These are phyloP conservation scores for Scelioninae gen. 1 DNA, from an alignment of 2,888 invertebrate species.

Conservation along the genomic window DNA sequence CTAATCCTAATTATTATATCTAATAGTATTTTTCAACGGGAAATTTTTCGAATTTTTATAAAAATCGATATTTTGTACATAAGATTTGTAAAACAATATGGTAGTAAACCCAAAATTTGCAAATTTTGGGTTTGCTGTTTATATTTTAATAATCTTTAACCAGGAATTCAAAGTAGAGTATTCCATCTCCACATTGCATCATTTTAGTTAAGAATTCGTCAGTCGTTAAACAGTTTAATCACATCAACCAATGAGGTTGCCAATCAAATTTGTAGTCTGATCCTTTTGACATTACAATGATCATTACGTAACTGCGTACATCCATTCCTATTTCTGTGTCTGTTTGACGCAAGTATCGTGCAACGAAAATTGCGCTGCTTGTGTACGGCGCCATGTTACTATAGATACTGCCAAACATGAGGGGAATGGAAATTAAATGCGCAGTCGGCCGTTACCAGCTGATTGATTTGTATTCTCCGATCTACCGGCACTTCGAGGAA, in stretches of 20 bases:
- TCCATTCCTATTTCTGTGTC: slow-evolving; percentile 59
- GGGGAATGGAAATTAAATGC: slow-evolving; percentile 83
- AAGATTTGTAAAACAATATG: too few species aligned
- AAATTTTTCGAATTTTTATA: too few species aligned
- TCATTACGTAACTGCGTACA: slow-evolving; percentile 51
- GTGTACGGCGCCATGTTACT: slow-evolving; percentile 67
- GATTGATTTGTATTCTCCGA: slow-evolving; percentile 84
- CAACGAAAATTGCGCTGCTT: slow-evolving; percentile 64
- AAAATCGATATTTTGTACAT: too few species aligned
- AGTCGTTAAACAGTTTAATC: slow-evolving; percentile 39
- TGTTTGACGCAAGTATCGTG: slow-evolving; percentile 64
- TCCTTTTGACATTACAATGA: slow-evolving; percentile 66
- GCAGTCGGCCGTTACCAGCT: slow-evolving; percentile 82
- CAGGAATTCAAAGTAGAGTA: too few species aligned
- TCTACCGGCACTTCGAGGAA: slow-evolving; percentile 79
- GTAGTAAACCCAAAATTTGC: too few species aligned
- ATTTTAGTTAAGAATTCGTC: not conserved
- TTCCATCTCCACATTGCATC: too few species aligned
- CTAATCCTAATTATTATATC: too few species aligned
- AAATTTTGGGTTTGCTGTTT: too few species aligned
- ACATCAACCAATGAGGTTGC: slow-evolving; percentile 2
- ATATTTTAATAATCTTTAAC: too few species aligned
- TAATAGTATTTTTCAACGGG: too few species aligned
- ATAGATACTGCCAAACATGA: slow-evolving; percentile 71
- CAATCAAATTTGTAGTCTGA: slow-evolving; percentile 56